A percentile compares a stretch with the other conserved stretches of the same genome.
These are phyloP conservation scores for Myiopsitta monachus DNA, from an alignment of 2,113 vertebrate species.

Conservation along the genomic window DNA sequence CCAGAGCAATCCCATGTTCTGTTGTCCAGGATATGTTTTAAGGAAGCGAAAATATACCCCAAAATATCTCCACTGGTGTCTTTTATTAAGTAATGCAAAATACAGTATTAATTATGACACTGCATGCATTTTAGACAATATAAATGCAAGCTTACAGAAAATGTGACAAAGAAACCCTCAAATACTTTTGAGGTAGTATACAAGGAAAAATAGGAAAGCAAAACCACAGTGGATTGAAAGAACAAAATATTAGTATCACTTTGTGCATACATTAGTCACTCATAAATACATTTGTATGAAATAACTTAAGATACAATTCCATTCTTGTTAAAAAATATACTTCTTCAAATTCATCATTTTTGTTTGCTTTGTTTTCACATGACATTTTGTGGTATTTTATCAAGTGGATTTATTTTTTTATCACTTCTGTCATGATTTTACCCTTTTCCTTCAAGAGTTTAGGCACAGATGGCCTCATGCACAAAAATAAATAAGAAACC, in stretches of 20 bases:
- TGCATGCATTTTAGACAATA: constrained; percentile 78
- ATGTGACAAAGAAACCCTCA: constrained; percentile 76
- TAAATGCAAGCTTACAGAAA: constrained; percentile 71
- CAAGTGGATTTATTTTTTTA: constrained; percentile 39
- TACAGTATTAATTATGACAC: constrained; percentile 73
- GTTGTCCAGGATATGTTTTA: background rate
- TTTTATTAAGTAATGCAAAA: constrained; percentile 80
- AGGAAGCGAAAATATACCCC: background rate
- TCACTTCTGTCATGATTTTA: constrained; percentile 17
- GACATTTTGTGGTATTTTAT: constrained; percentile 51
- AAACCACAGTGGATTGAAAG: constrained; percentile 67
- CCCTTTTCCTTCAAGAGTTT: constrained; percentile 60
- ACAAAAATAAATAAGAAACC: constrained; percentile 70
- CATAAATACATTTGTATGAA: constrained; percentile 62
- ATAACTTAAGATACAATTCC: constrained; percentile 52
- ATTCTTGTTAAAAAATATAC: constrained; percentile 60
- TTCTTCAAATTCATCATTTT: constrained; percentile 52
- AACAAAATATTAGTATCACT: constrained; percentile 72
- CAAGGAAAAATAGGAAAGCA: constrained; percentile 61
- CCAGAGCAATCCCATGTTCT: background rate
- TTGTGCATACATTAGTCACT: constrained; percentile 63
- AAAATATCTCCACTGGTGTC: constrained; percentile 64
- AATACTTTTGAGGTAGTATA: constrained; percentile 78
- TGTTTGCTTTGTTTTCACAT: constrained; percentile 32
- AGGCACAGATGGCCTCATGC: constrained; percentile 69